phyloP scores from a whole-genome alignment of 2,113 vertebrate genomes.

The Antechinus stuartii region DNA sequence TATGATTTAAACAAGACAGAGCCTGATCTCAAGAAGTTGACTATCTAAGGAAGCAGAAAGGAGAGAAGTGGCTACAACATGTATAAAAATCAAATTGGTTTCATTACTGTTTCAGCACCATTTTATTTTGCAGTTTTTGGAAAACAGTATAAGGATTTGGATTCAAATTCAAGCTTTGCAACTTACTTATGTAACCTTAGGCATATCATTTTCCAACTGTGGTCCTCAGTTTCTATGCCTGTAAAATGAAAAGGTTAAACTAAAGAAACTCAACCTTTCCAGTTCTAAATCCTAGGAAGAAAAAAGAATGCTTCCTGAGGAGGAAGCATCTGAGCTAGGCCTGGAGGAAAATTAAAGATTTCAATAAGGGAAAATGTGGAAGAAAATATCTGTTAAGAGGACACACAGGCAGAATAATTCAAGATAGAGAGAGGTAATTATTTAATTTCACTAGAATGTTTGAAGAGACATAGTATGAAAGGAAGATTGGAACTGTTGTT shows the following conservation, averaged over 20 bases:
- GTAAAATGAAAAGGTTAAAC: neutral
- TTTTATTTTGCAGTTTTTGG: neutral
- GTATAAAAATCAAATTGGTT: neutral
- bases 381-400: neutral
- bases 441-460: neutral
- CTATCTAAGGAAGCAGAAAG: neutral
- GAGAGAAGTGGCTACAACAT: neutral
- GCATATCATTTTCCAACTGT: neutral
- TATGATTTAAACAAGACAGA: neutral
- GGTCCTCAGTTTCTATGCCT: neutral
- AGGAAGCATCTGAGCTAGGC: neutral
- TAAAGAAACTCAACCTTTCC: neutral
- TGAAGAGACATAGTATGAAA: neutral
- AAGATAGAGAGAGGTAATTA: neutral
- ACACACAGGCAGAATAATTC: neutral
- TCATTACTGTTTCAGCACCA: neutral
- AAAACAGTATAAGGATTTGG: neutral
- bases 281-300: neutral
- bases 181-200: neutral
- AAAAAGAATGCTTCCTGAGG: neutral
- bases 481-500: neutral
- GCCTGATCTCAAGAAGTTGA: neutral
- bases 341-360: neutral
- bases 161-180: neutral
- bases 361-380: neutral